Evolutionary conservation across 1,140 invertebrate genomes (phyloP), one percentile per base, ranked within the genome.

Genomic region (Papilio polyxenes): DNA sequence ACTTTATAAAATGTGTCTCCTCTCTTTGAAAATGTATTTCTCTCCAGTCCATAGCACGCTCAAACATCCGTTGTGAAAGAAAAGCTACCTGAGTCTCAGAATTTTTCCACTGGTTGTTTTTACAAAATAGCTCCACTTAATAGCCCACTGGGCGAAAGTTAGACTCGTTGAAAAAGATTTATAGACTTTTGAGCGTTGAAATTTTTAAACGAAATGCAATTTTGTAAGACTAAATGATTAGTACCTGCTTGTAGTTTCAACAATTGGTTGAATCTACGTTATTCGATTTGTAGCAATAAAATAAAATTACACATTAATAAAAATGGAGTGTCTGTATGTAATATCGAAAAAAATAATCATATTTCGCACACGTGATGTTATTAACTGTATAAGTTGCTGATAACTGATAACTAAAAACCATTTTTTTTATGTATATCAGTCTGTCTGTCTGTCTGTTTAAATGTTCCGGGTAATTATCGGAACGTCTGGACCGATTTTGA

Each of bases 21-120:
- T 65, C 31, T 31, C 23, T 59, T n/a, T 59, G 10, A 31, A 65
- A 65, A 65, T 65, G 62, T 65, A 20, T 31, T 65, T 65, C 11
- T 20, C n/a, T 62, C 15, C 17, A 31, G 62, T 69, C 11, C 37
- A 40, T 13, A 72, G 13, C 11, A 11, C 23, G 62, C 20, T 23
- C 9, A 37, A 72, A 72, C 65, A 40, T 72, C 65, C 65, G 65
- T 72, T 31, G 31, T 72, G 65, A 77, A 77, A 49, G 75, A 53
- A 56, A 77, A 77, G 20, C 75, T 23, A 56, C 23, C 9, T 77
- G 23, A 77, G 20, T 15, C 31, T 31, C 75, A 23, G 44, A 77
- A 77, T 10, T 77, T 77, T 77, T 77, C n/a, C 75, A 53, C 48
- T 56, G 49, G 51, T 49, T 48, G 75, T 77, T 56, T 77, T 51